A percentile compares a stretch with the other conserved stretches of the same genome.
Evolutionary conservation across 2,888 invertebrate species (phyloP).

Genomic region (Brassicogethes aeneus): DNA sequence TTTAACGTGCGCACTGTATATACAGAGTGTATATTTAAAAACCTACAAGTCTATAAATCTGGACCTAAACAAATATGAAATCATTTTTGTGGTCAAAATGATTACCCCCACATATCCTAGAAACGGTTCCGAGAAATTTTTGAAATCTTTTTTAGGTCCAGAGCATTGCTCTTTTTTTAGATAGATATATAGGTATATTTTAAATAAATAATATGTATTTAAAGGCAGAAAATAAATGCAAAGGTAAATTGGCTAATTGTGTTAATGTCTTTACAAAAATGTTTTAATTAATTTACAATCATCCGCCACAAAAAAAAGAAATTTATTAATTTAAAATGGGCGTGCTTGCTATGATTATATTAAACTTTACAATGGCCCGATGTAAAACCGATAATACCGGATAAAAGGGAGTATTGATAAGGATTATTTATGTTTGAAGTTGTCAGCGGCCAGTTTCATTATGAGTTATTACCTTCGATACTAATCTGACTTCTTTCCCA

Average conservation of each 20-base stretch:
- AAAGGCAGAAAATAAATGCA: too few relatives aligned
- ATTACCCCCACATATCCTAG: too few relatives aligned
- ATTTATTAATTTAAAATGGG: constrained; percentile 1
- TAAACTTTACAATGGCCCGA: constrained; percentile 22
- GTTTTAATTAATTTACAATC: constrained; percentile 7
- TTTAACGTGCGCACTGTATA: too few relatives aligned
- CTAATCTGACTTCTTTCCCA: background rate
- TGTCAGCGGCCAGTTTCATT: constrained; percentile 25
- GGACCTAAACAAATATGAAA: too few relatives aligned
- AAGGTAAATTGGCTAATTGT: constrained; percentile 15
- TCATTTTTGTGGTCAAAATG: too few relatives aligned
- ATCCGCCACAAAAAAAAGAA: constrained; percentile 7
- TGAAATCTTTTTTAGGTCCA: too few relatives aligned
- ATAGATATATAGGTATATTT: too few relatives aligned
- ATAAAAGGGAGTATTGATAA: constrained; percentile 28
- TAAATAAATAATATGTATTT: too few relatives aligned
- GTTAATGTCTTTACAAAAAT: constrained; percentile 13
- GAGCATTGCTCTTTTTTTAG: too few relatives aligned
- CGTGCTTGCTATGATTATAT: constrained; percentile 17
- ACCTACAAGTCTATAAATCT: too few relatives aligned
- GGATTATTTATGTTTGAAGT: constrained; percentile 27
- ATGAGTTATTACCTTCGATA: constrained; percentile 20
- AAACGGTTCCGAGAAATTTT: too few relatives aligned
- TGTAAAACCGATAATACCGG: constrained; percentile 22
- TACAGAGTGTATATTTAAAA: too few relatives aligned